These are phyloP conservation scores for Accipiter virgatus DNA, from an alignment of 2,113 vertebrate species.

Conservation along the genomic window DNA sequence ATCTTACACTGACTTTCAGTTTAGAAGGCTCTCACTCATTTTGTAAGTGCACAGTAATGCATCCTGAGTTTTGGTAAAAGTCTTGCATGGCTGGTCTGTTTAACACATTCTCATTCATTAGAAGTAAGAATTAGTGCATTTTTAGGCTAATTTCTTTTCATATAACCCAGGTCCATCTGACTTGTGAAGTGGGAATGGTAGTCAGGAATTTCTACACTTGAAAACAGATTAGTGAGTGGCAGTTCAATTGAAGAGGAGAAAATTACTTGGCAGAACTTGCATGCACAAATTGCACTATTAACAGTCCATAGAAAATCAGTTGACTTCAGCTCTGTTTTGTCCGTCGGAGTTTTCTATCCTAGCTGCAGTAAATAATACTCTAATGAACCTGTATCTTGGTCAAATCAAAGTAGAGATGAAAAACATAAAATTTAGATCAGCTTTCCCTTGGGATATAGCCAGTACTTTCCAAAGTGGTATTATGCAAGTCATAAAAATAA, in stretches of 20 bases:
- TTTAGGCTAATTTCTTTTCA: background rate
- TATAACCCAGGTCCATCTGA: background rate
- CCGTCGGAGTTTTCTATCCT: background rate
- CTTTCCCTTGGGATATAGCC: background rate
- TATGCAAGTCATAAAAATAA: background rate
- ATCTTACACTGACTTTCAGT: background rate
- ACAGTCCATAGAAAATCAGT: background rate
- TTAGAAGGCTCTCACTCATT: background rate
- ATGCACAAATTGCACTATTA: background rate
- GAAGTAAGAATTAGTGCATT: background rate
- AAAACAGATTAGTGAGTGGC: background rate
- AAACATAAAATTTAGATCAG: background rate
- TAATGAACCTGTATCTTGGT: background rate
- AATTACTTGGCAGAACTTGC: background rate
- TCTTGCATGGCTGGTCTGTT: background rate
- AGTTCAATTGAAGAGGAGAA: background rate
- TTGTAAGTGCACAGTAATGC: background rate
- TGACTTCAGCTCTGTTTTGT: background rate
- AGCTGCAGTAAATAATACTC: background rate
- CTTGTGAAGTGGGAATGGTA: background rate
- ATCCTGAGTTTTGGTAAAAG: background rate
- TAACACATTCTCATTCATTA: background rate
- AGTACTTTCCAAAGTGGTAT: background rate
- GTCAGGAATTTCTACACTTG: background rate
- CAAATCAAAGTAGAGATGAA: background rate